Conservation (phyloP, 2,113 vertebrate species). For the Ciconia boyciana region DNA sequence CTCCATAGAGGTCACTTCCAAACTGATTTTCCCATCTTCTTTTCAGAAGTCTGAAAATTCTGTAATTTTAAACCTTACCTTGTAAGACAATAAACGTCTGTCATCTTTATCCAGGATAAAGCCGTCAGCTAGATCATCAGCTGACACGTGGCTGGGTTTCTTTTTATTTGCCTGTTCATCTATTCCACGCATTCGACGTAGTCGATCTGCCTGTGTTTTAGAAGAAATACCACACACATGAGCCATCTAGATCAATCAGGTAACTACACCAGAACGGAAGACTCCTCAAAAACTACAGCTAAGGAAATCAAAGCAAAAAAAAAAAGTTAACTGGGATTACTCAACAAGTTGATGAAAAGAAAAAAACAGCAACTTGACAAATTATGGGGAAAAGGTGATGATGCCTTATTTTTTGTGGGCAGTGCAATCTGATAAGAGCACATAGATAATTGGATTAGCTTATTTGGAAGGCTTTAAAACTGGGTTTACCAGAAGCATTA, state of each 20-base stretch:
- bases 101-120: constrained; percentile 88
- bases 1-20: background rate
- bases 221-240: background rate
- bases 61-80: constrained; percentile 64
- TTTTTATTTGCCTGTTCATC: constrained; percentile 39
- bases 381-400: background rate
- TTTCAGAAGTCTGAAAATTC: background rate
- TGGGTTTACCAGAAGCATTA: background rate
- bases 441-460: background rate
- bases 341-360: background rate
- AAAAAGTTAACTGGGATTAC: background rate
- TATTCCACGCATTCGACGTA: constrained; percentile 89
- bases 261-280: background rate
- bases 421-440: background rate
- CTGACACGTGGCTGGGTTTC: constrained; percentile 79
- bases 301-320: background rate
- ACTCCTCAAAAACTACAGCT: background rate
- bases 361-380: background rate
- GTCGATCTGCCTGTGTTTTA: constrained; percentile 81
- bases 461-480: background rate
- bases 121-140: constrained; percentile 90
- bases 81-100: constrained; percentile 81
- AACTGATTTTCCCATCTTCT: background rate
- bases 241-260: background rate
- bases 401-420: background rate